Conservation (phyloP, 2,888 invertebrate genomes). For the Tigriopus californicus region DNA sequence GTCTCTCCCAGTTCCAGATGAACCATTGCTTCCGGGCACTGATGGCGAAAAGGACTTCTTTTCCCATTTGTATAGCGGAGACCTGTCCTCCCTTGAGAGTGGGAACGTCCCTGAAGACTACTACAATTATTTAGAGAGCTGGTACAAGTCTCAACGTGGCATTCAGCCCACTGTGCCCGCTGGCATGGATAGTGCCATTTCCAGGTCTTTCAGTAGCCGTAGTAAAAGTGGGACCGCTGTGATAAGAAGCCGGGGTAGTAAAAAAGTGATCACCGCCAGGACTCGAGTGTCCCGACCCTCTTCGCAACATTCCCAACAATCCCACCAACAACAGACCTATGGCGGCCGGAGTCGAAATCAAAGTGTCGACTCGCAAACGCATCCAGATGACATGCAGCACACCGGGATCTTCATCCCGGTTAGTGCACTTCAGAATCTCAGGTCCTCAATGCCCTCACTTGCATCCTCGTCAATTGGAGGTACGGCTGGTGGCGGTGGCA, state of each 20-base stretch:
- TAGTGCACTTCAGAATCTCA: conserved; percentile 7
- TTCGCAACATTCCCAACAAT: neutral
- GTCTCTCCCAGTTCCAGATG: neutral
- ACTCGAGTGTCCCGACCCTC: neutral
- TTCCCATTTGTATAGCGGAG: conserved; percentile 12
- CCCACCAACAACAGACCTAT: neutral
- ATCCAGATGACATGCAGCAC: neutral
- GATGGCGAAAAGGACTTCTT: conserved; percentile 8
- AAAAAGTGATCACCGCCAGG: too few species aligned
- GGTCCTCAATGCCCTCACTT: conserved; percentile 9
- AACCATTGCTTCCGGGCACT: neutral
- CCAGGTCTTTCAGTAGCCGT: too few species aligned
- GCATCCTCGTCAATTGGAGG: neutral
- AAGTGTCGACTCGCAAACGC: too few species aligned
- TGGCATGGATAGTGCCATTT: neutral
- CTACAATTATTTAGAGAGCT: conserved; percentile 13
- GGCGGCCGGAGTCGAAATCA: too few species aligned
- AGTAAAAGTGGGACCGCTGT: conserved; percentile 21
- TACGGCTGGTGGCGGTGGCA: too few species aligned
- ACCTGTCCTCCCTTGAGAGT: conserved; percentile 7
- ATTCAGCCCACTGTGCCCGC: neutral
- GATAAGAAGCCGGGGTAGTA: too few species aligned
- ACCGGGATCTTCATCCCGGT: conserved; percentile 10
- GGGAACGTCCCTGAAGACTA: conserved; percentile 13
- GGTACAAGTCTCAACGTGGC: conserved; percentile 10